A percentile compares a stretch with the other conserved stretches of the same genome.
These are phyloP conservation scores for Pogonus chalceus DNA, from an alignment of 1,140 invertebrate genomes.

Conservation along the genomic window DNA sequence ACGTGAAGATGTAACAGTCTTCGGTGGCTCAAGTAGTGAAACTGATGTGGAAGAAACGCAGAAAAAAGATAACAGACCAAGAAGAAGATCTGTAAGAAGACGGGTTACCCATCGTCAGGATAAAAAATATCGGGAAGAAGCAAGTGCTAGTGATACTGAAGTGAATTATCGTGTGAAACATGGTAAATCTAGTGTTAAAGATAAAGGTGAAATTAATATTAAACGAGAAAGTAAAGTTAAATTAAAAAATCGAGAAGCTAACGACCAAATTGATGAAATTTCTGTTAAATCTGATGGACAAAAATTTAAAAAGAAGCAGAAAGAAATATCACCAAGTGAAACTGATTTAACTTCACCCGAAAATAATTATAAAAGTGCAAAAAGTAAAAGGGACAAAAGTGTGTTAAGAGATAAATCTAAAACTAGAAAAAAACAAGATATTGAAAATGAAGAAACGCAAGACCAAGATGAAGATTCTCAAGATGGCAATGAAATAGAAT, in stretches of 20 bases:
- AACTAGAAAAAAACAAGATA: background rate
- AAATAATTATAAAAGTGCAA: background rate
- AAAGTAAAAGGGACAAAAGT: conserved; percentile 12
- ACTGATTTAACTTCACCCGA: background rate
- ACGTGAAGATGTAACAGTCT: conserved; percentile 18
- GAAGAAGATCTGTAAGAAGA: conserved; percentile 8
- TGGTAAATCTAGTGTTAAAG: background rate
- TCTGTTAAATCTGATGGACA: background rate
- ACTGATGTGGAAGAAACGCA: conserved; percentile 28
- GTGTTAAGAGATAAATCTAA: conserved; percentile 2
- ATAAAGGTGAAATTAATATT: background rate
- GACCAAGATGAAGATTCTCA: conserved; percentile 13
- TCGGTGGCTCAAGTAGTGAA: conserved; percentile 16
- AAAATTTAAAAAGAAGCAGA: background rate
- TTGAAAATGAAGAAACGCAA: background rate
- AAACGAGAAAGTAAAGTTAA: too few relatives aligned
- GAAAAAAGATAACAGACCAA: conserved; percentile 10
- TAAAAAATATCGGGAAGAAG: conserved; percentile 6
- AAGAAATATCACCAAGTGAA: background rate
- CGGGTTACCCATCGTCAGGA: conserved; percentile 9
- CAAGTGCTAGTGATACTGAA: conserved; percentile 21
- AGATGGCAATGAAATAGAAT: too few relatives aligned
- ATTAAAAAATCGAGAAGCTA: background rate
- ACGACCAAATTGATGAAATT: conserved; percentile 5
- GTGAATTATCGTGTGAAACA: conserved; percentile 19